Percentiles rank a stretch among this genome's conserved stretches.
phyloP scores from a whole-genome alignment of 2,888 invertebrate species.

The Nymphalis polychloros region DNA sequence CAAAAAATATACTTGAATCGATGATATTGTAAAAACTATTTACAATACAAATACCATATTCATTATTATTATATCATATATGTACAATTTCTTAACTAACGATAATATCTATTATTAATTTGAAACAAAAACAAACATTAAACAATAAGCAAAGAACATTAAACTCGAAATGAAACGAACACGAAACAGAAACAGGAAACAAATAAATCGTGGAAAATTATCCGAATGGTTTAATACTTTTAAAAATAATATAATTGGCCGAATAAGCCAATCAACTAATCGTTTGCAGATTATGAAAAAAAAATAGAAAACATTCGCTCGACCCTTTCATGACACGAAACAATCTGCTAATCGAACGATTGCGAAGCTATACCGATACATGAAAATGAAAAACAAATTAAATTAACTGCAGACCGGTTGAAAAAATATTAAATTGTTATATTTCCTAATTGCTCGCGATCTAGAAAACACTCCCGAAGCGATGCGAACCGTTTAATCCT shows the following conservation, averaged over 20 bases:
- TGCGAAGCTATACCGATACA: slow-evolving; percentile 40
- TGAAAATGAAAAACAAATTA: slow-evolving; percentile 38
- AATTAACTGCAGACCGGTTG: slow-evolving; percentile 45
- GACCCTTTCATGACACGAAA: slow-evolving; percentile 48
- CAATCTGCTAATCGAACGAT: slow-evolving; percentile 53
- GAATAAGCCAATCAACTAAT: slow-evolving; percentile 35
- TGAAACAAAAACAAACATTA: neutral
- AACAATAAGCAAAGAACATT: slow-evolving; percentile 3
- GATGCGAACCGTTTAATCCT: slow-evolving; percentile 54
- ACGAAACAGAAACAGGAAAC: neutral
- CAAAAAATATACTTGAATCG: no score
- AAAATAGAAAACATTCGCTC: slow-evolving; percentile 21
- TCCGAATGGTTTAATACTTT: slow-evolving; percentile 15
- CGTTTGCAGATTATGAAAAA: slow-evolving; percentile 32
- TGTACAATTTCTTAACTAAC: neutral
- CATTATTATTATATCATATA: no score
- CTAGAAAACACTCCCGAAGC: slow-evolving; percentile 47
- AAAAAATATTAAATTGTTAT: slow-evolving; percentile 51
- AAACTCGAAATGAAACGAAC: neutral
- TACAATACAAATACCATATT: no score
- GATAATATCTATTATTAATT: neutral
- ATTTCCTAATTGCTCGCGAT: slow-evolving; percentile 58
- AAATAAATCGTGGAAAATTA: slow-evolving; percentile 1
- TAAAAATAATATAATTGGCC: slow-evolving; percentile 25
- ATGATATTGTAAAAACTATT: no score